Evolutionary conservation across 2,797 vertebrate genomes (phyloP), one percentile per base, ranked within the genome.

Genomic region (Muscicapa striata): DNA sequence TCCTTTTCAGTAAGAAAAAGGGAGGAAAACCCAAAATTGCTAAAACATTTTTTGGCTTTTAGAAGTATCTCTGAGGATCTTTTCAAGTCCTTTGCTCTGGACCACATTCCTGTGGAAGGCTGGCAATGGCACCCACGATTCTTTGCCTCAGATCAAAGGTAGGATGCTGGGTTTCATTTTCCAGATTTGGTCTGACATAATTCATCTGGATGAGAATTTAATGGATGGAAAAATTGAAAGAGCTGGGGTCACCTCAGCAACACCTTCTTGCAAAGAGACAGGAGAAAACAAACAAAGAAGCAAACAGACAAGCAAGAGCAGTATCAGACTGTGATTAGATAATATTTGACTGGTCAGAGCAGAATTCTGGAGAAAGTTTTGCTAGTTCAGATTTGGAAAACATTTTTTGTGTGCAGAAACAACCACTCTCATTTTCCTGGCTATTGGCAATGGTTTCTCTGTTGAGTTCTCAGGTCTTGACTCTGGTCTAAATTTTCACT

Each of bases 401-500:
- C 18, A 13, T 15, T 48, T 34, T n/a, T 10, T 54, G 29, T 34
- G 4, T 49, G 18, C 18, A 64, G 51, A 68, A 84, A 59, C 15
- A 82, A 26, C 11, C 6, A 22, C 13, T 73, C 26, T 87, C 4
- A 41, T 67, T 80, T 80, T 49, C 41, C 66, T 68, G 11, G 7
- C 46, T 93, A 29, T 87, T 89, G 75, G 45, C 74, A 85, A 55
- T 34, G 43, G 68, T 77, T 79, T 85, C 21, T 70, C 49, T 67
- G 34, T 36, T 73, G 67, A 66, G 24, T 83, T 94, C 57, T 93
- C 34, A 61, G 68, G 41, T 86, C 75, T 61, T 89, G 48, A 83
- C 72, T 92, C 63, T 79, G 57, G 45, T 73, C 89, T 96, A 91
- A 89, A 63, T 93, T 92, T 94, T 92, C 59, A 87, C 40, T 91